phyloP scores from a whole-genome alignment of 1,140 invertebrate genomes.

The Stegodyphus dumicola region DNA sequence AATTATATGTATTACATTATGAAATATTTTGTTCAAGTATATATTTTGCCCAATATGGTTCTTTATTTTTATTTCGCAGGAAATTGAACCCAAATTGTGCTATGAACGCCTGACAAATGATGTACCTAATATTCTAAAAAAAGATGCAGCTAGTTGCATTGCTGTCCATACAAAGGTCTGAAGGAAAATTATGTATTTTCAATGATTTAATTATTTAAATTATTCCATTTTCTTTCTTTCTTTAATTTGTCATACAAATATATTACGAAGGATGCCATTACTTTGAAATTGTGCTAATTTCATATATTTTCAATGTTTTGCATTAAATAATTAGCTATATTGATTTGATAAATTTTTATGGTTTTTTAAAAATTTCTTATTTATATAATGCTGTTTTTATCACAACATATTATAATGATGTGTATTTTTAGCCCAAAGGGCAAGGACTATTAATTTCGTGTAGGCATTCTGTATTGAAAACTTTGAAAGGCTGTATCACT shows the following conservation, averaged over 20 bases:
- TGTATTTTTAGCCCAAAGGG: too few species aligned
- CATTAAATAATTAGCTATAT: background rate
- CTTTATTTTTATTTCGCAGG: slow-evolving; percentile 66
- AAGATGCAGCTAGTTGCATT: slow-evolving; percentile 90
- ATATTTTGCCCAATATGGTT: background rate
- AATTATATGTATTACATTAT: too few species aligned
- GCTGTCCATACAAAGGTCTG: slow-evolving; percentile 89
- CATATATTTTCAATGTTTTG: background rate
- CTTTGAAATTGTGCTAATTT: background rate
- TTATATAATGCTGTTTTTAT: too few species aligned
- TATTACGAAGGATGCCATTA: too few species aligned
- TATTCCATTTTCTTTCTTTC: background rate
- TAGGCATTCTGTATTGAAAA: too few species aligned
- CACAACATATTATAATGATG: too few species aligned
- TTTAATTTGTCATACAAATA: too few species aligned
- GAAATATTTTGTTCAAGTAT: too few species aligned
- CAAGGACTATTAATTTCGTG: too few species aligned
- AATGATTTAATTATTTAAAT: slow-evolving; percentile 17
- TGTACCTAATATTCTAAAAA: slow-evolving; percentile 83
- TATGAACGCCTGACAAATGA: slow-evolving; percentile 91
- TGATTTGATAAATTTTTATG: background rate
- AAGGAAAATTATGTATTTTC: slow-evolving; percentile 6
- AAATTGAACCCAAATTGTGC: slow-evolving; percentile 92
- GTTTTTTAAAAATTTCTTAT: too few species aligned
- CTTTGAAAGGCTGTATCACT: too few species aligned